phyloP scores from a whole-genome alignment of 2,888 invertebrate species.

The Apamea epomidion region DNA sequence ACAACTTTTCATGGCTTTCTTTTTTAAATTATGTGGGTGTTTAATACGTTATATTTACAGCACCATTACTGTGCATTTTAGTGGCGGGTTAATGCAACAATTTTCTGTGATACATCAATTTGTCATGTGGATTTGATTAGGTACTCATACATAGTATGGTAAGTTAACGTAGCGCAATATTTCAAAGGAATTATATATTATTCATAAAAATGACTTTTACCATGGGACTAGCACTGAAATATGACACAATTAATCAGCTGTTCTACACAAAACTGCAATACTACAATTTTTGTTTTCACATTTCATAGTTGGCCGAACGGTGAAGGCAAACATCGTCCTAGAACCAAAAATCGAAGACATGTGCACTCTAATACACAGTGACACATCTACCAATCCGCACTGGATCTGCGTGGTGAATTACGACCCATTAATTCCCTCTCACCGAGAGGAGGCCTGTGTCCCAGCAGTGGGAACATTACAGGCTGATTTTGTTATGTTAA shows the following conservation, averaged over 20 bases:
- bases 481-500: too few species aligned
- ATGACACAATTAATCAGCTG: not conserved
- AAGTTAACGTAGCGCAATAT: too few species aligned
- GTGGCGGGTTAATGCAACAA: conserved; percentile 7
- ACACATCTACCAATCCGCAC: too few species aligned
- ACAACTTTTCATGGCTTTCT: conserved; percentile 45
- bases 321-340: too few species aligned
- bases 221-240: not conserved
- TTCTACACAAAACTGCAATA: not conserved
- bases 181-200: too few species aligned
- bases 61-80: conserved; percentile 22
- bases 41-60: conserved; percentile 37
- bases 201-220: not conserved
- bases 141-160: not conserved
- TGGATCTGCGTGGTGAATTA: too few species aligned
- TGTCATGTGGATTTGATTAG: not conserved
- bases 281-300: not conserved
- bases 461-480: too few species aligned
- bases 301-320: not conserved
- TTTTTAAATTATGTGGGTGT: conserved; percentile 45
- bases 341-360: too few species aligned
- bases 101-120: conserved; percentile 12
- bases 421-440: too few species aligned
- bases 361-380: too few species aligned
- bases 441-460: too few species aligned